phyloP scores from a whole-genome alignment of 2,888 invertebrate genomes.

The Habrosyne pyritoides region DNA sequence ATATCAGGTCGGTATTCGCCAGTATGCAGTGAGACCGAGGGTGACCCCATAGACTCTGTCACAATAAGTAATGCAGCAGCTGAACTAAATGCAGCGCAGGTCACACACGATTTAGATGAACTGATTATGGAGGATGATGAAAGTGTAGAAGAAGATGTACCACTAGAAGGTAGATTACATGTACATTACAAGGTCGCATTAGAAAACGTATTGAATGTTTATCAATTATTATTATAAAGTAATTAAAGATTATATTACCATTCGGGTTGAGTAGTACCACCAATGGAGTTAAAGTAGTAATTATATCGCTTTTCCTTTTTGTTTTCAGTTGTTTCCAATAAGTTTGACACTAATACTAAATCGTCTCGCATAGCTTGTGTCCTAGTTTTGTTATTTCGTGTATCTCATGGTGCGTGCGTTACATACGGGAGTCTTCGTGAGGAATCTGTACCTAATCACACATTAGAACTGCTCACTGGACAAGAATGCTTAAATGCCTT shows the following conservation, averaged over 20 bases:
- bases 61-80: slow-evolving; percentile 27
- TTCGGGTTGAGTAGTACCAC: too few relatives aligned
- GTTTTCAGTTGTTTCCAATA: slow-evolving; percentile 48
- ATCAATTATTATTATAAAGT: too few relatives aligned
- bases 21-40: slow-evolving; percentile 83
- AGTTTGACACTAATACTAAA: slow-evolving; percentile 45
- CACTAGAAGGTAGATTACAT: slow-evolving; percentile 53
- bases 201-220: too few relatives aligned
- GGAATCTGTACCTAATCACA: slow-evolving; percentile 57
- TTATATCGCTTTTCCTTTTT: slow-evolving; percentile 6
- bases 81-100: slow-evolving; percentile 60
- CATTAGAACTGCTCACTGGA: slow-evolving; percentile 64
- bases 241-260: too few relatives aligned
- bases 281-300: too few relatives aligned
- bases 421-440: slow-evolving; percentile 47
- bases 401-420: slow-evolving; percentile 65
- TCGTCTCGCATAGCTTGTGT: slow-evolving; percentile 71
- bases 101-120: slow-evolving; percentile 69
- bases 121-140: slow-evolving; percentile 74
- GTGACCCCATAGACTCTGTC: slow-evolving; percentile 43
- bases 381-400: slow-evolving; percentile 66
- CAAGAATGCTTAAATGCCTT: slow-evolving; percentile 69
- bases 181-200: too few relatives aligned
- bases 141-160: slow-evolving; percentile 55
- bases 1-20: slow-evolving; percentile 86